These are phyloP conservation scores for Ctena decussata DNA, from an alignment of 2,888 invertebrate genomes.

Conservation along the genomic window DNA sequence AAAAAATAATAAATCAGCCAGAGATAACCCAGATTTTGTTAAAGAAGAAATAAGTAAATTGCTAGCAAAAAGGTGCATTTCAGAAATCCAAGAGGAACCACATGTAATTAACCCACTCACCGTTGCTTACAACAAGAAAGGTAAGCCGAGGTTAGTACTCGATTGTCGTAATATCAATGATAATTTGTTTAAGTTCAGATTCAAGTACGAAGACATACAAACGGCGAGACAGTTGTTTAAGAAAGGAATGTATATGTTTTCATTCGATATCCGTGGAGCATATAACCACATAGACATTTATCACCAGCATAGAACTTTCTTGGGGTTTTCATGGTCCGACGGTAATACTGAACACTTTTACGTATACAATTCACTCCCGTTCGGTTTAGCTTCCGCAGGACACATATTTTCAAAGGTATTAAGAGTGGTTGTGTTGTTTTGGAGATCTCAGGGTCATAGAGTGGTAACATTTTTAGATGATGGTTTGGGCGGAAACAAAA, in stretches of 20 bases:
- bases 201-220: slow-evolving; percentile 38
- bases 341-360: slow-evolving; percentile 15
- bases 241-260: neutral
- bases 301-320: slow-evolving; percentile 20
- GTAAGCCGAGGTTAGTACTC: slow-evolving; percentile 35
- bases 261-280: slow-evolving; percentile 42
- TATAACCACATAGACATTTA: slow-evolving; percentile 53
- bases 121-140: slow-evolving; percentile 39
- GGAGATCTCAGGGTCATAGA: slow-evolving; percentile 25
- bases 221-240: slow-evolving; percentile 27
- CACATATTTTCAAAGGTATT: slow-evolving; percentile 56
- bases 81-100: slow-evolving; percentile 16
- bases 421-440: slow-evolving; percentile 33
- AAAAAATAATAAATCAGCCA: slow-evolving; percentile 38
- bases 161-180: slow-evolving; percentile 51
- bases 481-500: slow-evolving; percentile 28
- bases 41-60: slow-evolving; percentile 32
- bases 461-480: slow-evolving; percentile 57
- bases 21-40: slow-evolving; percentile 37
- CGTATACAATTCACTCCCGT: slow-evolving; percentile 42
- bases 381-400: slow-evolving; percentile 49
- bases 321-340: slow-evolving; percentile 45
- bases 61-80: slow-evolving; percentile 39
- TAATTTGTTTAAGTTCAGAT: slow-evolving; percentile 34
- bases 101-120: slow-evolving; percentile 49